Percentiles rank a stretch among this genome's conserved stretches.
phyloP scores from a whole-genome alignment of 2,888 invertebrate species.

The Elgonia sp. region DNA sequence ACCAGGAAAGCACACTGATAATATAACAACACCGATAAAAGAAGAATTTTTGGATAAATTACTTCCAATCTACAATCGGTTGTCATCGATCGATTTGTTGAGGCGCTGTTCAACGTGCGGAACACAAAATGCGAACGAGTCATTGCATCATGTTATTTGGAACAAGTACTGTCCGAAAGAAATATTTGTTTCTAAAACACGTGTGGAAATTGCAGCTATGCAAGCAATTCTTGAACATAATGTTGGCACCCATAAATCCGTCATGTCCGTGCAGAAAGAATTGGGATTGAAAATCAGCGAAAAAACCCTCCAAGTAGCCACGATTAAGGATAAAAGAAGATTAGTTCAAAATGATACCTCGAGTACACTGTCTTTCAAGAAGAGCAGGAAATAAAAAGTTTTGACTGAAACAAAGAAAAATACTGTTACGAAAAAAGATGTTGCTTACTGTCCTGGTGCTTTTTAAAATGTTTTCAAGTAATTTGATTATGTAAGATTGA shows the following conservation, averaged over 20 bases:
- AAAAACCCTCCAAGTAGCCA: background rate
- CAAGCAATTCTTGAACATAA: constrained; percentile 12
- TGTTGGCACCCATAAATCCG: background rate
- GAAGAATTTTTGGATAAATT: no score
- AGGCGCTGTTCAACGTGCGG: background rate
- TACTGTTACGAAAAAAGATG: background rate
- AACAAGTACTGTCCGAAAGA: no score
- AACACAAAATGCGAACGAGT: constrained; percentile 22
- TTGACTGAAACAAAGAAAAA: background rate
- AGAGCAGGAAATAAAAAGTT: background rate
- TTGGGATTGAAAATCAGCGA: background rate
- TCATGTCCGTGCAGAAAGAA: background rate
- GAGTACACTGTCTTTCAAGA: background rate
- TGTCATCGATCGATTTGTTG: constrained; percentile 6
- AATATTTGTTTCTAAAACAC: no score
- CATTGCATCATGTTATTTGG: no score
- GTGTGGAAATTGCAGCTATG: constrained; percentile 26
- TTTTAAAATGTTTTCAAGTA: background rate
- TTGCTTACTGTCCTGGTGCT: background rate
- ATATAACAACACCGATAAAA: background rate
- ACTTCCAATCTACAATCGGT: no score
- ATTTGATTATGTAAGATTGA: no score
- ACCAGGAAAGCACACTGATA: background rate
- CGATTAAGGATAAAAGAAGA: background rate
- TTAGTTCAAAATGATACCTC: constrained; percentile 7